Conservation (phyloP, 2,113 vertebrate genomes). For the Rhizomys pruinosus region DNA sequence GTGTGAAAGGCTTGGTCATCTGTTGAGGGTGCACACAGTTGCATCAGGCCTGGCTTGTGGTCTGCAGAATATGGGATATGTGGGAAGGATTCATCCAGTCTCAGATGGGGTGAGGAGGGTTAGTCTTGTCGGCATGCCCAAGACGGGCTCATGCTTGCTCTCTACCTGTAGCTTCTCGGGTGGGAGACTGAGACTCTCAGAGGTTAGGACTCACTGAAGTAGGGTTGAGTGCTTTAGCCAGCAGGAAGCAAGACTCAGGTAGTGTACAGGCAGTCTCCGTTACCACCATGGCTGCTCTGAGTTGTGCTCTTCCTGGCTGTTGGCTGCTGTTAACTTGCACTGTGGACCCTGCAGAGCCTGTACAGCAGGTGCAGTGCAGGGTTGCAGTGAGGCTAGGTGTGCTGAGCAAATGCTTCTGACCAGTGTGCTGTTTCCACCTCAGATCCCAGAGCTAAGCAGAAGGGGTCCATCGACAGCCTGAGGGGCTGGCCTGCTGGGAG, state of each 20-base stretch:
- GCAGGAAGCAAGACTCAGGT: fast-evolving
- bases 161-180: not conserved
- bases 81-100: not conserved
- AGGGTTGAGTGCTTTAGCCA: not conserved
- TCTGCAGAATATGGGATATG: not conserved
- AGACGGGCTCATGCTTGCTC: not conserved
- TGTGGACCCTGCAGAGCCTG: not conserved
- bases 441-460: slow-evolving; percentile 21
- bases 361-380: fast-evolving
- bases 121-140: too few relatives aligned
- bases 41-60: not conserved
- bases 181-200: not conserved
- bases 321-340: not conserved
- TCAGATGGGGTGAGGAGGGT: too few relatives aligned
- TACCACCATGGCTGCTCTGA: fast-evolving
- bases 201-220: not conserved
- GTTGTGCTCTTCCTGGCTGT: fast-evolving
- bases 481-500: not conserved
- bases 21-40: not conserved
- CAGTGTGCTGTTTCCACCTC: not conserved
- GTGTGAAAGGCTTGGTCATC: not conserved
- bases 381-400: too few relatives aligned
- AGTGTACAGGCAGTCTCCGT: fast-evolving
- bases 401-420: not conserved
- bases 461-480: not conserved